Evolutionary conservation across 2,797 vertebrate species (phyloP).

Genomic region (Smutsia gigantea): DNA sequence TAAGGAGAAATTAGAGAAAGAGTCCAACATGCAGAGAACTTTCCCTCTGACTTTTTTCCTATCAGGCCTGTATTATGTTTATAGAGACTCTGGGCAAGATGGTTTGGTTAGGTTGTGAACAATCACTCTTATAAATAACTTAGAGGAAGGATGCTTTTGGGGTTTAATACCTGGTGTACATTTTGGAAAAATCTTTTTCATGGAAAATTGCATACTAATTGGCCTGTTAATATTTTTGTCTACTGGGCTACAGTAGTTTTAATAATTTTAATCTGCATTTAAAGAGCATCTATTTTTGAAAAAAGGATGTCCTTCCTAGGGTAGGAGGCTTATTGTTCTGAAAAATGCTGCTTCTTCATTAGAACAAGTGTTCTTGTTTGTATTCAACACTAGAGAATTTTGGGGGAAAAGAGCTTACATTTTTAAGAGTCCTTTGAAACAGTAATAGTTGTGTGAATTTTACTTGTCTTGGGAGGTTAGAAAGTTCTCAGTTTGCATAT

Average conservation of each 20-base stretch:
- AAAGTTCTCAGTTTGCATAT: neutral
- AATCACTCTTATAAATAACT: rapidly evolving
- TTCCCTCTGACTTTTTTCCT: neutral
- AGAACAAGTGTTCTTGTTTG: slow-evolving; percentile 68
- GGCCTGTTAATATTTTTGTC: neutral
- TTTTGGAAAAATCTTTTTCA: neutral
- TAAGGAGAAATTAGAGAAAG: neutral
- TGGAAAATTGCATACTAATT: neutral
- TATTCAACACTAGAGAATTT: slow-evolving; percentile 11
- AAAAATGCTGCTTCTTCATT: slow-evolving; percentile 63
- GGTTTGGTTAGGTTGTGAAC: neutral
- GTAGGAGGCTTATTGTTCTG: slow-evolving; percentile 69
- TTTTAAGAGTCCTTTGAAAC: neutral
- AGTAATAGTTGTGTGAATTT: neutral
- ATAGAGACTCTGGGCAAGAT: neutral
- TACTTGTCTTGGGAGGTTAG: neutral
- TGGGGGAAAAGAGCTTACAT: neutral
- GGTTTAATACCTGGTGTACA: neutral
- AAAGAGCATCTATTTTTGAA: slow-evolving; percentile 63
- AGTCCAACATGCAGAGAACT: neutral
- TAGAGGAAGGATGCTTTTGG: neutral
- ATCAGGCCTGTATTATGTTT: neutral
- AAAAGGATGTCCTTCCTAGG: slow-evolving; percentile 69
- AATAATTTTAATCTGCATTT: neutral
- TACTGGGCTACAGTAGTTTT: neutral